phyloP scores from a whole-genome alignment of 2,888 invertebrate species.

The Aelia acuminata region DNA sequence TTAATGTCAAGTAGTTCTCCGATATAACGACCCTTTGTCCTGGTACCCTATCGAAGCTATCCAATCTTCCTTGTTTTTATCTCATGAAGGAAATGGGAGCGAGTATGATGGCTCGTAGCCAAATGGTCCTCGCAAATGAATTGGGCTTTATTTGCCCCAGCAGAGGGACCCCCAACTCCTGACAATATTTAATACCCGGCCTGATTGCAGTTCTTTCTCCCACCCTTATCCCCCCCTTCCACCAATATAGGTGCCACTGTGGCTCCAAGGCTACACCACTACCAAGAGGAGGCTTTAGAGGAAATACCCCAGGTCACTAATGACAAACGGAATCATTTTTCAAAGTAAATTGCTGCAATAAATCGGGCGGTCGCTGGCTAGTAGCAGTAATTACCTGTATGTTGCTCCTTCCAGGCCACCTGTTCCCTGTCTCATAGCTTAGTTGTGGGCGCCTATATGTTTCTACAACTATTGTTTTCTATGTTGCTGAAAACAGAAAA shows the following conservation, averaged over 20 bases:
- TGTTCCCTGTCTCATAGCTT: conserved; percentile 35
- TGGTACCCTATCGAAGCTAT: neutral
- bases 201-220: neutral
- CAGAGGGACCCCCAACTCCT: neutral
- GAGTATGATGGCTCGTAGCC: neutral
- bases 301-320: conserved; percentile 31
- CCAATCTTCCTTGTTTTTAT: conserved; percentile 17
- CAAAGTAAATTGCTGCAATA: conserved; percentile 37
- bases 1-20: no score
- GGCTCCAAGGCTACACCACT: neutral
- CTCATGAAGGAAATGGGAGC: neutral
- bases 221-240: neutral
- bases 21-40: neutral
- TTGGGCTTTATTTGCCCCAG: neutral
- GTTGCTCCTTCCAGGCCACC: conserved; percentile 42
- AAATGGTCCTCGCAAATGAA: conserved; percentile 9
- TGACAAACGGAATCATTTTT: conserved; percentile 48
- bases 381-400: conserved; percentile 48
- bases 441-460: neutral
- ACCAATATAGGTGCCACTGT: neutral
- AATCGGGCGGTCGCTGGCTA: neutral
- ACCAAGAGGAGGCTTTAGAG: neutral
- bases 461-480: neutral
- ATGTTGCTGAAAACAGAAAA: neutral
- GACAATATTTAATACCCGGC: neutral